phyloP scores from a whole-genome alignment of 2,113 vertebrate genomes.

The Cyanistes caeruleus region DNA sequence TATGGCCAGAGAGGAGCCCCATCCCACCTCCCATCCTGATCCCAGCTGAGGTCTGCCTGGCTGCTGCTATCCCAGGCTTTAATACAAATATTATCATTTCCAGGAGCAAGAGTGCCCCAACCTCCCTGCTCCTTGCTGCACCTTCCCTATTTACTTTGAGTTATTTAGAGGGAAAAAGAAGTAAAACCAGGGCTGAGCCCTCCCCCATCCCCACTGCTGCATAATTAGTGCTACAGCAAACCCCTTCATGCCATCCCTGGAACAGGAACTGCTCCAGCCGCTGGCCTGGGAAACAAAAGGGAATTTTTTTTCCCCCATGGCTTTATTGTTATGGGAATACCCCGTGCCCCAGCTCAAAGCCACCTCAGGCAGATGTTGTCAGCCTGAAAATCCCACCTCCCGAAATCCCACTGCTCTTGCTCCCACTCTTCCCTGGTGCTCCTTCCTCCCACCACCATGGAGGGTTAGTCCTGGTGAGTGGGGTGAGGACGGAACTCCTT shows the following conservation, averaged over 20 bases:
- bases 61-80: background rate
- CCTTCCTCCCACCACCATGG: background rate
- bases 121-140: background rate
- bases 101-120: background rate
- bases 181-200: background rate
- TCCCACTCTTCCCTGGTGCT: background rate
- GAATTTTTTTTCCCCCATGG: background rate
- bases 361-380: background rate
- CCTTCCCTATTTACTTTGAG: background rate
- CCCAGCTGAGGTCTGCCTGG: background rate
- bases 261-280: constrained; percentile 1
- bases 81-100: background rate
- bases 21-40: background rate
- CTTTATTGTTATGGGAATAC: constrained; percentile 38
- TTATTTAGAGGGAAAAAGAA: background rate
- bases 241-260: background rate
- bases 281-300: constrained; percentile 39
- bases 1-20: background rate
- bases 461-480: background rate
- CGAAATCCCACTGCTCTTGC: background rate
- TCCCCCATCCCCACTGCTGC: background rate
- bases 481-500: background rate
- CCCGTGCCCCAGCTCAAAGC: background rate
- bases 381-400: background rate
- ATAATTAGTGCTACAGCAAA: background rate